Evolutionary conservation across 2,113 vertebrate species (phyloP).

Genomic region (Pogonocichla stellata): DNA sequence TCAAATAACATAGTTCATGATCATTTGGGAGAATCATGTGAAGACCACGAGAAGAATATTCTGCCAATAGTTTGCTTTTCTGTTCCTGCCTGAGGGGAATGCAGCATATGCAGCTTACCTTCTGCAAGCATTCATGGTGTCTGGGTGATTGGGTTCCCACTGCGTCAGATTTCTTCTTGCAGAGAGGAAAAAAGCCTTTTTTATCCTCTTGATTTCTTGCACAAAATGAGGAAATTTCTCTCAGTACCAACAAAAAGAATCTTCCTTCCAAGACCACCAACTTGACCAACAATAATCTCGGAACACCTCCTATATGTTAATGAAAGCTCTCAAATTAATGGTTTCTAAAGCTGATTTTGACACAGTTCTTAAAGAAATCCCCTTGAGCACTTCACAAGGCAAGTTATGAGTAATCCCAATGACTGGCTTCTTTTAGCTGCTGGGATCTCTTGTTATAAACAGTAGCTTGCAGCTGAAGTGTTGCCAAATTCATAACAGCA

Average conservation of each 20-base stretch:
- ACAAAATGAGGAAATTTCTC: neutral
- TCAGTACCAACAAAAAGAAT: neutral
- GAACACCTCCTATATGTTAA: neutral
- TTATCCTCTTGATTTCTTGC: neutral
- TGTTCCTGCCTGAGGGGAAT: neutral
- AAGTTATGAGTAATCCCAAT: neutral
- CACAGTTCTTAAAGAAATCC: neutral
- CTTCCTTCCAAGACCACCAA: neutral
- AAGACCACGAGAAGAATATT: neutral
- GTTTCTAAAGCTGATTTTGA: neutral
- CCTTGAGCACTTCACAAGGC: constrained; percentile 1
- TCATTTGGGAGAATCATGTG: neutral
- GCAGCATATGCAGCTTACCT: constrained; percentile 48
- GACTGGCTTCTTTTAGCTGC: constrained; percentile 37
- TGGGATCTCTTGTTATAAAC: constrained; percentile 59
- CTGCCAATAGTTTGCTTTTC: neutral
- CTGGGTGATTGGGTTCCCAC: neutral
- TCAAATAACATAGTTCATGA: neutral
- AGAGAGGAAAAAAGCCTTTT: neutral
- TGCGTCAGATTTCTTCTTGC: neutral
- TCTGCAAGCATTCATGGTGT: constrained; percentile 58
- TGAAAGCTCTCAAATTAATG: neutral
- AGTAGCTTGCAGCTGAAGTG: neutral
- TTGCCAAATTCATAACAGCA: constrained; percentile 53
- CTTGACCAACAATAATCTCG: neutral